Evolutionary conservation across 2,797 vertebrate genomes (phyloP), one percentile per base, ranked within the genome.

Genomic region (Pitangus sulphuratus): DNA sequence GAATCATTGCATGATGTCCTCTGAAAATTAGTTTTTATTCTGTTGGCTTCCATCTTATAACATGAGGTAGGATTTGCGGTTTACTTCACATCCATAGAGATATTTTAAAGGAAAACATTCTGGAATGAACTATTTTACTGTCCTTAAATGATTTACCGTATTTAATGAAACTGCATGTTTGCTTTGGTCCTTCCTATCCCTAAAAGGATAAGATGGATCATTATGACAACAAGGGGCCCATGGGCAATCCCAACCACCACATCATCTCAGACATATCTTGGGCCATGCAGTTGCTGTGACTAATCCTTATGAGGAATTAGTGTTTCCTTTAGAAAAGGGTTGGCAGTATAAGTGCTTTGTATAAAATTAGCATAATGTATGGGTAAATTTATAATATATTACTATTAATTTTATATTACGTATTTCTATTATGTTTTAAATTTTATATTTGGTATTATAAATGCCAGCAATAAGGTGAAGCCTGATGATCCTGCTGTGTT

Each of bases 321-420:
- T 1, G 2, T 40, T 68, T 54, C n/a, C 68, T 69, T 60, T 15
- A 35, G 31, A n/a, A 16, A 6, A 31, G 2, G 16, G 16, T 37
- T 54, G 30, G 5, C 39, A 8, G 57, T 24, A 69, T 48, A 44
- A 25, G 35, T 57, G 12, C 15, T 78, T 68, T 37, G 7, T 44
- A 44, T 69, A 62, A 69, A 66, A 57, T 50, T 12, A 25, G 7
- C 17, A 4, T 39, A 25, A 50, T 11, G 0, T 12, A 42, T 37
- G 20, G 48, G 15, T 21, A 82, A 69, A 65, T 66, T 81, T 11
- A 18, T 54, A 15, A 24, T 37, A 5, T 15, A 31, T 13, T 60
- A 2, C 1, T 5, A 19, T 39, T 50, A 44, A 5, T 39, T 75
- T 64, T 71, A 30, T 17, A 3, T 15, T 18, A 2, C 2, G 3